phyloP scores from a whole-genome alignment of 2,888 invertebrate genomes.

The Cepaea hortensis region DNA sequence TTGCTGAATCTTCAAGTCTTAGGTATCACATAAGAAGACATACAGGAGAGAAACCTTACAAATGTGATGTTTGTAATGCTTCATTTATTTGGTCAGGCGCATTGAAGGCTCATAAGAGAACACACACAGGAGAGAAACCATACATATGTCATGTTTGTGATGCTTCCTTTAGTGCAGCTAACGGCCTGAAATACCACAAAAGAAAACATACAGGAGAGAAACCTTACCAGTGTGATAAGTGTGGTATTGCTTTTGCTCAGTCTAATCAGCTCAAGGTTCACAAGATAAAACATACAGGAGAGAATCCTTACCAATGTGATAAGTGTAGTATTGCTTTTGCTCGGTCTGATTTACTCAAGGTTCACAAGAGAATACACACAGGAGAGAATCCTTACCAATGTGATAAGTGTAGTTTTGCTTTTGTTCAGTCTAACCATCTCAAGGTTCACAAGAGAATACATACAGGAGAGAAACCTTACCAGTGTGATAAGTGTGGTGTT shows the following conservation, averaged over 20 bases:
- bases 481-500: conserved; percentile 5
- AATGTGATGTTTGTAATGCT: neutral
- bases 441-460: too few relatives aligned
- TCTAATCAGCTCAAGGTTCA: neutral
- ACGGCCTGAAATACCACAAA: neutral
- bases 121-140: neutral
- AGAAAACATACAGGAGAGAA: conserved; percentile 13
- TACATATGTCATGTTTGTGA: neutral
- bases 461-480: neutral
- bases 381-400: too few relatives aligned
- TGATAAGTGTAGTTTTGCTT: too few relatives aligned
- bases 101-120: neutral
- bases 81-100: neutral
- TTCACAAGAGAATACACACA: too few relatives aligned
- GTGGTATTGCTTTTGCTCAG: neutral
- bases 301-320: conserved; percentile 8
- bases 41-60: conserved; percentile 11
- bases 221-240: neutral
- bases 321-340: neutral
- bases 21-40: neutral
- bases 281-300: neutral
- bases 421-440: too few relatives aligned
- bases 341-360: neutral
- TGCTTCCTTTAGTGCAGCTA: neutral
- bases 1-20: neutral